Conservation (phyloP, 1,140 invertebrate species). For the Dolichoris vasculosae region DNA sequence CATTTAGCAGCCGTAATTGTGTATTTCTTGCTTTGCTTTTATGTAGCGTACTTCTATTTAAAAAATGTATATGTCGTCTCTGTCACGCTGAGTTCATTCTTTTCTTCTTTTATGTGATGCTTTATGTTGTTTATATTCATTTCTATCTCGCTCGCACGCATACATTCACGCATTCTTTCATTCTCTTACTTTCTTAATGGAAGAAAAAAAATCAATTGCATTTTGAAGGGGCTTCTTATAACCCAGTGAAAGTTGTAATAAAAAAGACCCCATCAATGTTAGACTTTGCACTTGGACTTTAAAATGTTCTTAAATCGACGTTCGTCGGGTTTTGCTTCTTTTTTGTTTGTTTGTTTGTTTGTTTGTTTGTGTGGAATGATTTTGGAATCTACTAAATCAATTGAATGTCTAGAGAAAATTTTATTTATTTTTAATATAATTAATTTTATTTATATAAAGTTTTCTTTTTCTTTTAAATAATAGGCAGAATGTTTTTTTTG, state of each 20-base stretch:
- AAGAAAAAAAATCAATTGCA: slow-evolving; percentile 53
- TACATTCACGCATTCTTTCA: slow-evolving; percentile 28
- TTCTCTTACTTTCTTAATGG: slow-evolving; percentile 50
- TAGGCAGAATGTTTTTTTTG: slow-evolving; percentile 35
- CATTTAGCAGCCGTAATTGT: slow-evolving; percentile 57
- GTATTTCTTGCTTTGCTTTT: slow-evolving; percentile 54
- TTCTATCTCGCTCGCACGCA: slow-evolving; percentile 27
- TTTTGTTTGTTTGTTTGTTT: neutral
- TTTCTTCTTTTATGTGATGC: slow-evolving; percentile 58
- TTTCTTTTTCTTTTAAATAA: slow-evolving; percentile 49
- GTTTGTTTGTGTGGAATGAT: slow-evolving; percentile 42
- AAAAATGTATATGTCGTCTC: slow-evolving; percentile 59
- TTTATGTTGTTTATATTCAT: slow-evolving; percentile 40
- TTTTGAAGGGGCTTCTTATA: slow-evolving; percentile 34
- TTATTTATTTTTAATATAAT: slow-evolving; percentile 46
- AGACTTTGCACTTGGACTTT: slow-evolving; percentile 47
- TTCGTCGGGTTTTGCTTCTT: slow-evolving; percentile 28
- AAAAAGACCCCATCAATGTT: slow-evolving; percentile 18
- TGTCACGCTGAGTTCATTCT: slow-evolving; percentile 49
- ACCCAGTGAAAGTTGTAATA: slow-evolving; percentile 22
- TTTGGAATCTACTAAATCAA: slow-evolving; percentile 46
- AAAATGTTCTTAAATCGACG: slow-evolving; percentile 29
- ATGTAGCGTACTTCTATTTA: slow-evolving; percentile 61
- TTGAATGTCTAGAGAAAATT: slow-evolving; percentile 35
- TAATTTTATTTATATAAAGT: slow-evolving; percentile 49